phyloP scores from a whole-genome alignment of 2,113 vertebrate genomes.

The Labrus mixtus region DNA sequence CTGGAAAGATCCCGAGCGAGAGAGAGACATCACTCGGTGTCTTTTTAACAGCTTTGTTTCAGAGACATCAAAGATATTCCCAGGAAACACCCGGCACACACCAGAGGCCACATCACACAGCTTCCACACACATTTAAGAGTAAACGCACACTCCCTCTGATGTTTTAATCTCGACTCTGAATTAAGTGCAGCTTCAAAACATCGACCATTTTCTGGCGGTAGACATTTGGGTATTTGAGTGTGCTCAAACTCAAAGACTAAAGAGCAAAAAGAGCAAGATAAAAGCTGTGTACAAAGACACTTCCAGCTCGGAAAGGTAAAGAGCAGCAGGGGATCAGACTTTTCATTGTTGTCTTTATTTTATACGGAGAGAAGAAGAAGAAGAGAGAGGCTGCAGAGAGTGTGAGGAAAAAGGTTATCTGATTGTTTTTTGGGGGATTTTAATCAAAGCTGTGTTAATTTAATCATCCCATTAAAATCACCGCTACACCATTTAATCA shows the following conservation, averaged over 20 bases:
- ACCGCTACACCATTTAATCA: no score
- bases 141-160: background rate
- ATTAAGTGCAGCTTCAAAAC: constrained; percentile 21
- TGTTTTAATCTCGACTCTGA: constrained; percentile 15
- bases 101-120: constrained; percentile 12
- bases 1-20: background rate
- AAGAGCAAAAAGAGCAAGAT: constrained; percentile 15
- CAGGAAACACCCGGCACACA: background rate
- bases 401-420: background rate
- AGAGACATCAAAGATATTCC: constrained; percentile 12
- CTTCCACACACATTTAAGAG: constrained; percentile 12
- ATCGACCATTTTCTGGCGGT: background rate
- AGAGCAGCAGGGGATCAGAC: background rate
- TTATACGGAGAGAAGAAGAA: background rate
- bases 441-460: background rate
- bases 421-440: background rate
- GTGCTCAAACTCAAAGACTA: constrained; percentile 2
- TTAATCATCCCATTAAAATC: no score
- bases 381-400: no score
- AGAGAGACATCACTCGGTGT: background rate
- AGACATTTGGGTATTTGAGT: constrained; percentile 1
- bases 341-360: background rate
- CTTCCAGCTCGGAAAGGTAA: background rate
- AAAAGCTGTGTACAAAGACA: constrained; percentile 10
- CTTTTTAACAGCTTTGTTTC: background rate